Evolutionary conservation across 2,797 vertebrate species (phyloP).

Genomic region (Cetoscarus ocellatus): DNA sequence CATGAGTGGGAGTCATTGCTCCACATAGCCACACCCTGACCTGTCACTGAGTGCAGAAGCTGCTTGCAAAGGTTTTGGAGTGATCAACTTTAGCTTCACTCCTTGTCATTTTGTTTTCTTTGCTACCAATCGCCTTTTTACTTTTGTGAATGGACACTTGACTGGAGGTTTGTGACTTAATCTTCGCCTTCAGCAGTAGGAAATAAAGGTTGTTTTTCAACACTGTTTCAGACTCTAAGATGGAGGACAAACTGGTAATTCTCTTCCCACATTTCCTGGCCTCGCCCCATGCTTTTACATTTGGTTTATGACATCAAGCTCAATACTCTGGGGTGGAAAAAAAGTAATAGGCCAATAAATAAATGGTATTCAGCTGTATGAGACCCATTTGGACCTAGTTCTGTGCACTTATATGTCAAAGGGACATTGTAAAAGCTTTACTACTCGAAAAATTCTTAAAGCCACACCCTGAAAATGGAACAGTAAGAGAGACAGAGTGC

Average conservation of each 20-base stretch:
- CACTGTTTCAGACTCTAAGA: slow-evolving; percentile 6
- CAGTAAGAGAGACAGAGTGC: neutral
- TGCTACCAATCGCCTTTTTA: slow-evolving; percentile 14
- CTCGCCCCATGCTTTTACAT: slow-evolving; percentile 23
- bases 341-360: slow-evolving; percentile 1
- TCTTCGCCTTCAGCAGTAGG: slow-evolving; percentile 41
- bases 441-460: neutral
- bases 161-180: slow-evolving; percentile 50
- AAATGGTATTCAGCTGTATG: neutral
- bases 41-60: neutral
- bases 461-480: neutral
- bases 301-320: slow-evolving; percentile 1
- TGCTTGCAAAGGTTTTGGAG: neutral
- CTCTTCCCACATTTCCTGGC: slow-evolving; percentile 9
- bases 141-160: slow-evolving; percentile 28
- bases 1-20: neutral
- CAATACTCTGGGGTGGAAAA: neutral
- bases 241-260: slow-evolving; percentile 33
- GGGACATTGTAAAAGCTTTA: neutral
- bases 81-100: slow-evolving; percentile 10
- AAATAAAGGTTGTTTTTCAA: slow-evolving; percentile 35
- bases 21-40: neutral
- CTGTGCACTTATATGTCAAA: slow-evolving; percentile 3
- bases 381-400: neutral
- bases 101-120: slow-evolving; percentile 42